Percentiles rank a stretch among this genome's conserved stretches.
Evolutionary conservation across 2,113 vertebrate genomes (phyloP).

Genomic region (Bambusicola thoracicus): DNA sequence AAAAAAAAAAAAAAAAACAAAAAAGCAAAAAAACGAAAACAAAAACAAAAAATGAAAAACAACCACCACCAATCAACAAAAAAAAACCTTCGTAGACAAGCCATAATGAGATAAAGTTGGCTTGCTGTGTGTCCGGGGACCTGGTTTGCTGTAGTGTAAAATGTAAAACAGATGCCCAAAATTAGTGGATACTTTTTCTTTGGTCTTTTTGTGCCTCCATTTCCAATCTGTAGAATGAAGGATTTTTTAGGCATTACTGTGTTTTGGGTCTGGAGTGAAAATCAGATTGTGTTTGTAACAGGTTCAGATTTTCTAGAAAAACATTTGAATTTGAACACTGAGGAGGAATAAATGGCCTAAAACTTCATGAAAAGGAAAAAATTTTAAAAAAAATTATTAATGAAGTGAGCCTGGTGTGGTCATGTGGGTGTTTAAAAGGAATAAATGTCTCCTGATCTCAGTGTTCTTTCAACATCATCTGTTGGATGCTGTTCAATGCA

Average conservation of each 20-base stretch:
- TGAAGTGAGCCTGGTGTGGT: not conserved
- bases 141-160: conserved; percentile 19
- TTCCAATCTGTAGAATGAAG: not conserved
- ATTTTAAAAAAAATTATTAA: not conserved
- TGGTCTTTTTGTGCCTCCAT: not conserved
- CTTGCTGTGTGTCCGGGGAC: not conserved
- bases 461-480: conserved; percentile 51
- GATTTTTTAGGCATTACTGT: not conserved
- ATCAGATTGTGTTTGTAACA: conserved; percentile 43
- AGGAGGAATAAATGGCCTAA: not conserved
- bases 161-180: conserved; percentile 13
- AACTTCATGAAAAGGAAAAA: not conserved
- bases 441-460: conserved; percentile 28
- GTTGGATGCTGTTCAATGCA: conserved; percentile 39
- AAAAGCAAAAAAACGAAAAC: not conserved
- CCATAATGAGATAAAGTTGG: not conserved
- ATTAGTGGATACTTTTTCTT: not conserved
- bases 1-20: not conserved
- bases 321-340: not conserved
- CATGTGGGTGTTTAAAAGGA: not conserved
- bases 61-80: not conserved
- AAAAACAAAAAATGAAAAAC: not conserved
- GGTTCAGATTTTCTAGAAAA: not conserved
- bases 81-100: not conserved
- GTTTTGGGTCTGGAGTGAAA: conserved; percentile 9